Percentiles rank a stretch among this genome's conserved stretches.
phyloP scores from a whole-genome alignment of 2,888 invertebrate genomes.

The Taphrorychus bicolor region DNA sequence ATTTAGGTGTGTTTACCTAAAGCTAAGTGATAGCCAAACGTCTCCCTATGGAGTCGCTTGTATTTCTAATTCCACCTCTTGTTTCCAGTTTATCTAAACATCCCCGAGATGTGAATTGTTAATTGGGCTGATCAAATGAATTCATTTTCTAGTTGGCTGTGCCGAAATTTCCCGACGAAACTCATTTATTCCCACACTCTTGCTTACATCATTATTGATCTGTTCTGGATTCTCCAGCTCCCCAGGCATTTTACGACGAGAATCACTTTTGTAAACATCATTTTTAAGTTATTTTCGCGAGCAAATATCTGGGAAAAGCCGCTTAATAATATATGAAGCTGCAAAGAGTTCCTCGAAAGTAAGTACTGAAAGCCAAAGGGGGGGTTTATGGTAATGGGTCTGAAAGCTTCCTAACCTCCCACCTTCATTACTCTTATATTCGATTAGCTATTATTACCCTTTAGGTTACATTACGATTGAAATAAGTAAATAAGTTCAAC shows the following conservation, averaged over 20 bases:
- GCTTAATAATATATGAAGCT: constrained; percentile 5
- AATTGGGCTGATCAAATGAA: too few relatives aligned
- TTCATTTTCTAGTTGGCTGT: not conserved
- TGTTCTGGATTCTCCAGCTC: not conserved
- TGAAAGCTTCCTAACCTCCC: too few relatives aligned
- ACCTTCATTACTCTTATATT: too few relatives aligned
- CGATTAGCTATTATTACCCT: too few relatives aligned
- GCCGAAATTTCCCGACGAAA: not conserved
- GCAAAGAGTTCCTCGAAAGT: not conserved
- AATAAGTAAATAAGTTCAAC: not conserved
- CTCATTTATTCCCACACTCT: not conserved
- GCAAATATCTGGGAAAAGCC: constrained; percentile 5
- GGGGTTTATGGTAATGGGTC: not conserved
- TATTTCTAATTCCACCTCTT: not conserved
- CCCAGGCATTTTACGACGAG: constrained; percentile 1
- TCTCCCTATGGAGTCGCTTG: not conserved
- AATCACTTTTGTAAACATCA: constrained; percentile 8
- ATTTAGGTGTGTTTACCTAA: not conserved
- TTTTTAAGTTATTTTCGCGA: constrained; percentile 3
- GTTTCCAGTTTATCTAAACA: not conserved
- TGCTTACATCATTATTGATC: not conserved
- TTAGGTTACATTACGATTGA: too few relatives aligned
- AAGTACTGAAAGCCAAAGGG: not conserved
- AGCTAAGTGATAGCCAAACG: not conserved
- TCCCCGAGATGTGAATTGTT: not conserved